Evolutionary conservation across 2,797 vertebrate genomes (phyloP).

Genomic region (Emys orbicularis): DNA sequence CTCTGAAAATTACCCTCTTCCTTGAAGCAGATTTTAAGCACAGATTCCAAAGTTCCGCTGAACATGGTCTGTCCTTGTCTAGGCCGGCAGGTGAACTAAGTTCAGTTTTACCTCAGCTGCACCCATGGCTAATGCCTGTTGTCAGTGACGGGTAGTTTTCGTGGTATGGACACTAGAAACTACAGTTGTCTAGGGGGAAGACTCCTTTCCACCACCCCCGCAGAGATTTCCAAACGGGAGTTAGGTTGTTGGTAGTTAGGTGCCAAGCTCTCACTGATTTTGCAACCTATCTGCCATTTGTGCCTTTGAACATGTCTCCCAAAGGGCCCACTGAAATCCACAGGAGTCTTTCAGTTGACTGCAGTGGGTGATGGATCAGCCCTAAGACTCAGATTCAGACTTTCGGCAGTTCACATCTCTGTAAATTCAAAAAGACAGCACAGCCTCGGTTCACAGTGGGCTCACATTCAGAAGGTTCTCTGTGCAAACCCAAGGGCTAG

Average conservation of each 20-base stretch:
- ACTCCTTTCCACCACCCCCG: neutral
- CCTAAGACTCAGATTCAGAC: neutral
- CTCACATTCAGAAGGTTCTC: neutral
- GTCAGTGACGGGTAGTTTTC: neutral
- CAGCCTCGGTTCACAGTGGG: neutral
- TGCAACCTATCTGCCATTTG: neutral
- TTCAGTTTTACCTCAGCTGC: neutral
- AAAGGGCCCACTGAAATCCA: neutral
- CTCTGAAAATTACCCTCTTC: neutral
- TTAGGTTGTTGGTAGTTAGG: neutral
- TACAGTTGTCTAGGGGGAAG: neutral
- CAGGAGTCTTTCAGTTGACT: no score
- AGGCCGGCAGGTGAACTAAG: neutral
- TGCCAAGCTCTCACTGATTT: no score
- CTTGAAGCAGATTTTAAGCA: neutral
- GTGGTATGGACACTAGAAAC: neutral
- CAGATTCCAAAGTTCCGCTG: neutral
- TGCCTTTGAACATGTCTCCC: neutral
- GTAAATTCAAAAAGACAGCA: neutral
- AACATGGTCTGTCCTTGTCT: neutral
- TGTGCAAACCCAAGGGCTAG: neutral
- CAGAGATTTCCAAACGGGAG: neutral
- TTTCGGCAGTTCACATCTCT: neutral
- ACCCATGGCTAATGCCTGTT: neutral
- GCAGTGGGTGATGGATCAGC: no score